These are phyloP conservation scores for Lophotriccus pileatus DNA, from an alignment of 2,797 vertebrate genomes.

Conservation along the genomic window DNA sequence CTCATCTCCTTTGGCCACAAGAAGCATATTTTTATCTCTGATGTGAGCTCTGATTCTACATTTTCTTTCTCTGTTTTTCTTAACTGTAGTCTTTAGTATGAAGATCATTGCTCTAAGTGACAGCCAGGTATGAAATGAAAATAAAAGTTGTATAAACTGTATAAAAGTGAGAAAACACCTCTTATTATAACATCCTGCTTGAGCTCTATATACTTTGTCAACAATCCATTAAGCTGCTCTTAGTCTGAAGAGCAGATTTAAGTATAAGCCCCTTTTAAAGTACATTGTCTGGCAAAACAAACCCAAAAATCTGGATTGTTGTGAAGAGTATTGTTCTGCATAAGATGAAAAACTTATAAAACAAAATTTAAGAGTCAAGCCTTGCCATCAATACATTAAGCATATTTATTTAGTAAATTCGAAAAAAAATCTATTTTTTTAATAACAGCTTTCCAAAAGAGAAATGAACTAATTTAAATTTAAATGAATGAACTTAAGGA, in stretches of 20 bases:
- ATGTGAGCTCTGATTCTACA: background rate
- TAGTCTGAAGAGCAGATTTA: slow-evolving; percentile 22
- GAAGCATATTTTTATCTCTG: background rate
- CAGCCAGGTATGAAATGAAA: background rate
- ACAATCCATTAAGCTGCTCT: slow-evolving; percentile 21
- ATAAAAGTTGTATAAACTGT: background rate
- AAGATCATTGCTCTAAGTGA: background rate
- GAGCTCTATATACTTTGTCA: background rate
- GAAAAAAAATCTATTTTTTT: slow-evolving; percentile 1
- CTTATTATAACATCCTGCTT: background rate
- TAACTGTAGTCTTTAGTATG: background rate
- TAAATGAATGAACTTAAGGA: background rate
- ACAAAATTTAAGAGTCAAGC: background rate
- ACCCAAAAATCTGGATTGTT: background rate
- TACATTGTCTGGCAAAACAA: slow-evolving; percentile 12
- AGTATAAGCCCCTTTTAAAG: background rate
- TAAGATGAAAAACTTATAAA: background rate
- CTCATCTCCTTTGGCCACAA: background rate
- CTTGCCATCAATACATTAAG: background rate
- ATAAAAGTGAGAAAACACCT: background rate
- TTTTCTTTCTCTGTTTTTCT: background rate
- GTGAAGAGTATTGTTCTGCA: background rate
- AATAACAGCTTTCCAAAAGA: background rate
- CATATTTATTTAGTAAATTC: slow-evolving; percentile 15
- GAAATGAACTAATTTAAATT: slow-evolving; percentile 20